Conservation (phyloP, 1,140 invertebrate genomes). For the Phortica variegata region DNA sequence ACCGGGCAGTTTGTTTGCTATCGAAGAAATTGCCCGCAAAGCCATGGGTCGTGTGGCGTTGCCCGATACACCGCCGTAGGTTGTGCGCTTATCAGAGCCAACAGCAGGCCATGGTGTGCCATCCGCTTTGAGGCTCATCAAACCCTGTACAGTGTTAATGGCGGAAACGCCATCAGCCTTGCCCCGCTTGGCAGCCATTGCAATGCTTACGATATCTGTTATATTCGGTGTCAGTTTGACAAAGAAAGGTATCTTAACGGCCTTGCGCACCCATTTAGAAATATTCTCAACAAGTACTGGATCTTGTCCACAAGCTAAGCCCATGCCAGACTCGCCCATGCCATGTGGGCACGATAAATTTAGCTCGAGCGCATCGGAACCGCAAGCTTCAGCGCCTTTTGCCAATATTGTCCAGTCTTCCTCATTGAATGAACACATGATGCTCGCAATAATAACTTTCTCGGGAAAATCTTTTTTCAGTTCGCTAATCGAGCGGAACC, state of each 20-base stretch:
- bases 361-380: slow-evolving; percentile 92
- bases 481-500: slow-evolving; percentile 86
- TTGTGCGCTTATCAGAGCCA: slow-evolving; percentile 78
- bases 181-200: slow-evolving; percentile 89
- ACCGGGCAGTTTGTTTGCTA: slow-evolving; percentile 78
- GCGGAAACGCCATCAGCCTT: slow-evolving; percentile 93
- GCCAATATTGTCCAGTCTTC: slow-evolving; percentile 87
- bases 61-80: slow-evolving; percentile 95
- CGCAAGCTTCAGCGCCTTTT: slow-evolving; percentile 75
- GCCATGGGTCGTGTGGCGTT: slow-evolving; percentile 94
- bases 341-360: slow-evolving; percentile 98
- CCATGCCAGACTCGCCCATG: slow-evolving; percentile 98
- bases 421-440: slow-evolving; percentile 91
- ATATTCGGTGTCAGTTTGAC: slow-evolving; percentile 98
- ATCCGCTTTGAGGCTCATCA: slow-evolving; percentile 84
- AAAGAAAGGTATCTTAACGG: slow-evolving; percentile 95
- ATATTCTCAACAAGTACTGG: slow-evolving; percentile 85
- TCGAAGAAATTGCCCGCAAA: slow-evolving; percentile 82
- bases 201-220: slow-evolving; percentile 88
- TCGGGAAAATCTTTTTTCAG: slow-evolving; percentile 90
- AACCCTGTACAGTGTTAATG: slow-evolving; percentile 92
- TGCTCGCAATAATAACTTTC: slow-evolving; percentile 93
- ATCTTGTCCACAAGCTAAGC: slow-evolving; percentile 94
- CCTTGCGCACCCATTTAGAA: slow-evolving; percentile 82
- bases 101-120: slow-evolving; percentile 89